A percentile compares a stretch with the other conserved stretches of the same genome.
phyloP scores from a whole-genome alignment of 2,888 invertebrate genomes.

The Eilema griseolum region DNA sequence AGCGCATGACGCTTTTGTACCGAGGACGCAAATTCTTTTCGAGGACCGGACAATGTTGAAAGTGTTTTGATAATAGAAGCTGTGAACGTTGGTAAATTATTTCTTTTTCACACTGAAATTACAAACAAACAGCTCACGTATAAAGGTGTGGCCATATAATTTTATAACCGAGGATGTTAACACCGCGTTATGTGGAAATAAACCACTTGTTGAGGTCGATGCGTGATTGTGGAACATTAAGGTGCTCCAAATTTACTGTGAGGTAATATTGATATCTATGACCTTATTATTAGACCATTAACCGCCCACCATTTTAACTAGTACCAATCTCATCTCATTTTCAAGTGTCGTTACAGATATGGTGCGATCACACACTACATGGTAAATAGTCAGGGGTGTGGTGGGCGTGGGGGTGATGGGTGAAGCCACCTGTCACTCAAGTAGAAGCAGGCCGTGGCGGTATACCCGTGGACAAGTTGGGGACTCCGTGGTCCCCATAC shows the following conservation, averaged over 20 bases:
- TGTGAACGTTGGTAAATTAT: background rate
- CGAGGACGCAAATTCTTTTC: too few relatives aligned
- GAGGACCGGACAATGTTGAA: too few relatives aligned
- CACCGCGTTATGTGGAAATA: slow-evolving; percentile 57
- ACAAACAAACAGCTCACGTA: slow-evolving; percentile 10
- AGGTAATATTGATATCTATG: slow-evolving; percentile 52
- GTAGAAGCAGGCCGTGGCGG: too few relatives aligned
- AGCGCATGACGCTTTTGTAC: too few relatives aligned
- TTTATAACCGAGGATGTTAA: slow-evolving; percentile 50
- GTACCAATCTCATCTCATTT: background rate
- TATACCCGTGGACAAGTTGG: too few relatives aligned
- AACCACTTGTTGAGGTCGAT: slow-evolving; percentile 66
- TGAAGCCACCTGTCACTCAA: too few relatives aligned
- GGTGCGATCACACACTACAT: too few relatives aligned
- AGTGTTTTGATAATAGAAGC: too few relatives aligned
- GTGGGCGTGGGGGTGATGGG: too few relatives aligned
- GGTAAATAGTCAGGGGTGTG: too few relatives aligned
- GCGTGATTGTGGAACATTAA: slow-evolving; percentile 49
- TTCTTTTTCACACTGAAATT: background rate
- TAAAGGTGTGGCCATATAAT: slow-evolving; percentile 38
- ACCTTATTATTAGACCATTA: slow-evolving; percentile 43
- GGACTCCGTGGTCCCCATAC: too few relatives aligned
- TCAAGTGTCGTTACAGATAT: background rate
- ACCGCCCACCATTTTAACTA: slow-evolving; percentile 23
- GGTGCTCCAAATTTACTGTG: slow-evolving; percentile 35